phyloP scores from a whole-genome alignment of 2,888 invertebrate genomes.

The Rhagophthalmus giganteus region DNA sequence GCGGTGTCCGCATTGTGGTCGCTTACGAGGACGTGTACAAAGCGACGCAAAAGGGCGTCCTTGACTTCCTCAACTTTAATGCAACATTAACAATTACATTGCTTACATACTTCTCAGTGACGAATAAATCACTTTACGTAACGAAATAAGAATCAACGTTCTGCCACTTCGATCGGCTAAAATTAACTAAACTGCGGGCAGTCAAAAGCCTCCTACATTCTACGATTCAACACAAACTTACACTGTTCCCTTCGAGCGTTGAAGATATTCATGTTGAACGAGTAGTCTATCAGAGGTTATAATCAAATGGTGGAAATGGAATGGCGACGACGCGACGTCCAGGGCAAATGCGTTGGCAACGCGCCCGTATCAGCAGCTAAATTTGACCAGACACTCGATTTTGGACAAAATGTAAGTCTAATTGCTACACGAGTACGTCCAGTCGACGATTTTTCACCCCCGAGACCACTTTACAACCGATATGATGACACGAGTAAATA shows the following conservation, averaged over 20 bases:
- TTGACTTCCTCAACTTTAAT: neutral
- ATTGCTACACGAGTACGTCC: neutral
- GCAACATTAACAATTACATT: neutral
- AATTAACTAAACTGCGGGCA: conserved; percentile 18
- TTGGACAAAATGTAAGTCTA: neutral
- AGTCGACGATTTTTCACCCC: neutral
- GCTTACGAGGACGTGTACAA: neutral
- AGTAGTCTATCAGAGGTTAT: conserved; percentile 27
- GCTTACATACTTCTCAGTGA: conserved; percentile 21
- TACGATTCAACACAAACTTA: conserved; percentile 34
- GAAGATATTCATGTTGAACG: conserved; percentile 38
- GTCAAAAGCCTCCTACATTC: conserved; percentile 21
- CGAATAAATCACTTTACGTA: conserved; percentile 24
- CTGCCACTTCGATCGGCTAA: conserved; percentile 12
- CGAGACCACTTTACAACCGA: too few relatives aligned
- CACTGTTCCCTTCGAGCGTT: conserved; percentile 40
- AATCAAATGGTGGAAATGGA: conserved; percentile 34
- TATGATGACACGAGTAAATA: conserved; percentile 24
- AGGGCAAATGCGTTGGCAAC: conserved; percentile 37
- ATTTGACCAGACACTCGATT: conserved; percentile 33
- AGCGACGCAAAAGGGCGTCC: neutral
- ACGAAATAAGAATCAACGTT: neutral
- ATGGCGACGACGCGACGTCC: conserved; percentile 30
- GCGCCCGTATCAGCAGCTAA: conserved; percentile 39
- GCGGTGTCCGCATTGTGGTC: too few relatives aligned